Conservation (phyloP, 1,140 invertebrate species). For the Drosophila lini region DNA sequence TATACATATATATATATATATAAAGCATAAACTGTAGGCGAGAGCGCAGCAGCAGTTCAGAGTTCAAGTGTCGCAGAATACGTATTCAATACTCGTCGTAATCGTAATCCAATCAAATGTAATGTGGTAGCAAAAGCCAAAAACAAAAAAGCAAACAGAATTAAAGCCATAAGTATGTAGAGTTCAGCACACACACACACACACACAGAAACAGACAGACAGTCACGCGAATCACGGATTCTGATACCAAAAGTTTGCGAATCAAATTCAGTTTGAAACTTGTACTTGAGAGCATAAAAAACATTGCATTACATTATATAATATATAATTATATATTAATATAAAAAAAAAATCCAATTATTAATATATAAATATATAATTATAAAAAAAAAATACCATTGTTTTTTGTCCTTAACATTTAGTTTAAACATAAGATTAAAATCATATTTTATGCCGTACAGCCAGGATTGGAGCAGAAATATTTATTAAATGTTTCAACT, state of each 20-base stretch:
- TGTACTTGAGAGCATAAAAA: conserved; percentile 37
- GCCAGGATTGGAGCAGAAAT: conserved; percentile 38
- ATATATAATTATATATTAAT: conserved; percentile 28
- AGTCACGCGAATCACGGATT: conserved; percentile 6
- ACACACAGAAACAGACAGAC: neutral
- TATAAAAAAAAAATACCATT: conserved; percentile 51
- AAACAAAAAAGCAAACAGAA: conserved; percentile 14
- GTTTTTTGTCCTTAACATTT: conserved; percentile 73
- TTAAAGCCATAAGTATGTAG: conserved; percentile 40
- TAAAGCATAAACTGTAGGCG: conserved; percentile 38
- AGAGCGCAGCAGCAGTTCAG: conserved; percentile 15
- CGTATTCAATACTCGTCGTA: conserved; percentile 45
- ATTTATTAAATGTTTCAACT: conserved; percentile 81
- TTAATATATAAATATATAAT: conserved; percentile 20
- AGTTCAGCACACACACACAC: conserved; percentile 44
- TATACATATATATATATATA: conserved; percentile 39
- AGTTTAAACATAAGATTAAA: conserved; percentile 68
- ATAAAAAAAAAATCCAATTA: conserved; percentile 2
- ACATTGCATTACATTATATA: conserved; percentile 6
- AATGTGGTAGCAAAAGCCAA: conserved; percentile 45
- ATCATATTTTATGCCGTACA: conserved; percentile 78
- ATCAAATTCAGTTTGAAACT: conserved; percentile 54
- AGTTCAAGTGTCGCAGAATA: conserved; percentile 31
- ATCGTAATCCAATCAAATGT: conserved; percentile 51
- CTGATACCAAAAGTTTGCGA: conserved; percentile 41